Percentiles rank a stretch among this genome's conserved stretches.
Conservation (phyloP, 2,113 vertebrate genomes). For the Phalacrocorax carbo region DNA sequence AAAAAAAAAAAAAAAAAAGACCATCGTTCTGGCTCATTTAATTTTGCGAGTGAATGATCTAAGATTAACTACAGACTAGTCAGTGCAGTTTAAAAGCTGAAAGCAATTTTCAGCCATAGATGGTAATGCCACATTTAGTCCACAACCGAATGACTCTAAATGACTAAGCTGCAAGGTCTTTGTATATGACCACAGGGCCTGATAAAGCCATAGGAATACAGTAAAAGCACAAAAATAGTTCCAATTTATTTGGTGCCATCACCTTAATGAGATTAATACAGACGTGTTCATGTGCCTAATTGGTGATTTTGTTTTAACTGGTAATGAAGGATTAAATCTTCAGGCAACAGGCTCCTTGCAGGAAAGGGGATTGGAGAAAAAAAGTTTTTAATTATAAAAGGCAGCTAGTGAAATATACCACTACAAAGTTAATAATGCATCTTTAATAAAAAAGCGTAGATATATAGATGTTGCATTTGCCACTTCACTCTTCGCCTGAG, state of each 20-base stretch:
- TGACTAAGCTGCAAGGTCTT: constrained; percentile 84
- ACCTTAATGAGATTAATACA: constrained; percentile 88
- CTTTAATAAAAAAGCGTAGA: neutral
- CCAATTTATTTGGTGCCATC: constrained; percentile 88
- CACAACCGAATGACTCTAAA: constrained; percentile 87
- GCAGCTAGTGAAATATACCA: constrained; percentile 50
- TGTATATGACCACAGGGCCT: constrained; percentile 86
- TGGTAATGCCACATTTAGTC: constrained; percentile 88
- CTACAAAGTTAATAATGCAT: constrained; percentile 55
- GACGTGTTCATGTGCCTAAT: constrained; percentile 87
- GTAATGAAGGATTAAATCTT: constrained; percentile 87
- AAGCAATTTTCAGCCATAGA: constrained; percentile 88
- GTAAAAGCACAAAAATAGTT: constrained; percentile 87
- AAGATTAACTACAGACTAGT: constrained; percentile 90
- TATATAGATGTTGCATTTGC: neutral
- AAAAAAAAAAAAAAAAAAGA: constrained; percentile 60
- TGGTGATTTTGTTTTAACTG: constrained; percentile 88
- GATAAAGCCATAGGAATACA: constrained; percentile 86
- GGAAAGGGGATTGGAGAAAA: constrained; percentile 48
- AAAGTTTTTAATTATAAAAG: constrained; percentile 77
- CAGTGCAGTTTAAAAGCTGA: constrained; percentile 88
- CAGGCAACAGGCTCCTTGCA: constrained; percentile 78
- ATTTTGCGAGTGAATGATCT: constrained; percentile 88
- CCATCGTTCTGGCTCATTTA: constrained; percentile 86
- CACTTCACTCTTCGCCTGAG: neutral